phyloP scores from a whole-genome alignment of 2,113 vertebrate species.

The Struthio camelus region DNA sequence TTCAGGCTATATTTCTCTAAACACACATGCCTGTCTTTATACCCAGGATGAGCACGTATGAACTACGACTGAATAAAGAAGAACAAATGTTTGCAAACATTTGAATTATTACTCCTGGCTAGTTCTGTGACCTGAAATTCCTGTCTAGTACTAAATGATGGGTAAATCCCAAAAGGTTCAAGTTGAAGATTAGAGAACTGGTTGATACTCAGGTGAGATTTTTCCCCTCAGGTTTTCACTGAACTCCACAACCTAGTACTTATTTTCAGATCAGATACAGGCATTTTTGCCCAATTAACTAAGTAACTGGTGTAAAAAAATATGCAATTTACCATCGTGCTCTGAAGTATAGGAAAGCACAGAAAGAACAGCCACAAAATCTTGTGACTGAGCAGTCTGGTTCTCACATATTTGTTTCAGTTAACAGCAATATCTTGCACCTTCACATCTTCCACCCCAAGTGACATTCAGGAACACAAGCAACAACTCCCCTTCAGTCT shows the following conservation, averaged over 20 bases:
- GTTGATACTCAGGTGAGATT: not conserved
- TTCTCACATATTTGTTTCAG: not conserved
- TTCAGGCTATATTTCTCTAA: not conserved
- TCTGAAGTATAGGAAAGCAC: not conserved
- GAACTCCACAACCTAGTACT: not conserved
- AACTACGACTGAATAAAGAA: not conserved
- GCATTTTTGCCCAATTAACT: not conserved
- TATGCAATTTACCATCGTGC: not conserved
- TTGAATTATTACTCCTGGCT: not conserved
- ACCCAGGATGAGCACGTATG: not conserved
- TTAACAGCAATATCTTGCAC: not conserved
- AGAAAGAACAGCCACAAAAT: not conserved
- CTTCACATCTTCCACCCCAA: not conserved
- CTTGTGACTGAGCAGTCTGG: not conserved
- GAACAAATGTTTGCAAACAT: not conserved
- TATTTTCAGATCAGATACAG: not conserved
- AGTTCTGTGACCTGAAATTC: not conserved
- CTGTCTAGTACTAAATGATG: not conserved
- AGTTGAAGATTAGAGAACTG: not conserved
- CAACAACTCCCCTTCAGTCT: accelerated
- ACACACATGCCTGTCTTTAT: not conserved
- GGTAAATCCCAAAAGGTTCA: not conserved
- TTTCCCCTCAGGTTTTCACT: not conserved
- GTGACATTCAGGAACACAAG: not conserved
- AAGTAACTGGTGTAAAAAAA: not conserved